A percentile compares a stretch with the other conserved stretches of the same genome.
Conservation (phyloP, 64 coral and sea anemone species). For the Pocillopora verrucosa region DNA sequence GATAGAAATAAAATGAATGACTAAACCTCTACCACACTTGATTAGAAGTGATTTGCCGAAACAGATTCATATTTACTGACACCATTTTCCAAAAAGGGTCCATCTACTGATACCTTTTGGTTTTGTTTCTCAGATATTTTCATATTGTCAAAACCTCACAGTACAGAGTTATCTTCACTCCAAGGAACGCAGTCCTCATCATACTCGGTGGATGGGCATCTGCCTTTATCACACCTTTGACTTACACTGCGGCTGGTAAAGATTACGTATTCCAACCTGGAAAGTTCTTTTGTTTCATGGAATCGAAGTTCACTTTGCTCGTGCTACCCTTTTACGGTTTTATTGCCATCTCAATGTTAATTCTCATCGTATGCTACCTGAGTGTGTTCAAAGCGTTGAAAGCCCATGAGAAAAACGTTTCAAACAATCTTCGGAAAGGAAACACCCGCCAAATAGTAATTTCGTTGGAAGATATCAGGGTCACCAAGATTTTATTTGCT, state of each 20-base stretch:
- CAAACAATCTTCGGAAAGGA: background rate
- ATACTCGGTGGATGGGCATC: background rate
- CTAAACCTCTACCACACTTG: too few species aligned
- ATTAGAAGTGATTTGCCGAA: too few species aligned
- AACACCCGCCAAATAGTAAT: background rate
- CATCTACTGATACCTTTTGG: too few species aligned
- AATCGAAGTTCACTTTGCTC: constrained; percentile 4
- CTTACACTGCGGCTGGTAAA: constrained; percentile 22
- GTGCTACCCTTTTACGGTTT: constrained; percentile 15
- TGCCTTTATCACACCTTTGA: constrained; percentile 10
- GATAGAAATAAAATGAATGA: too few species aligned
- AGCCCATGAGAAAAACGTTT: constrained; percentile 14
- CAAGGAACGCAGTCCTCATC: constrained; percentile 2
- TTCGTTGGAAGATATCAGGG: constrained; percentile 56
- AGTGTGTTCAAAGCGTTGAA: constrained; percentile 42
- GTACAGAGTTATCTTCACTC: constrained; percentile 25
- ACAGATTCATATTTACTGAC: too few species aligned
- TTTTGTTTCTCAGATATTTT: constrained; percentile 29
- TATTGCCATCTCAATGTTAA: constrained; percentile 26
- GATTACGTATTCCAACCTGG: constrained; percentile 39
- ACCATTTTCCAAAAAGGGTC: too few species aligned
- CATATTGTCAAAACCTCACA: constrained; percentile 20
- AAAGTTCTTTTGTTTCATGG: constrained; percentile 35
- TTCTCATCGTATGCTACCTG: constrained; percentile 39
- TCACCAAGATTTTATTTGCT: constrained; percentile 40